Evolutionary conservation across 1,140 invertebrate genomes (phyloP).

Genomic region (Drosophila kepulauana): DNA sequence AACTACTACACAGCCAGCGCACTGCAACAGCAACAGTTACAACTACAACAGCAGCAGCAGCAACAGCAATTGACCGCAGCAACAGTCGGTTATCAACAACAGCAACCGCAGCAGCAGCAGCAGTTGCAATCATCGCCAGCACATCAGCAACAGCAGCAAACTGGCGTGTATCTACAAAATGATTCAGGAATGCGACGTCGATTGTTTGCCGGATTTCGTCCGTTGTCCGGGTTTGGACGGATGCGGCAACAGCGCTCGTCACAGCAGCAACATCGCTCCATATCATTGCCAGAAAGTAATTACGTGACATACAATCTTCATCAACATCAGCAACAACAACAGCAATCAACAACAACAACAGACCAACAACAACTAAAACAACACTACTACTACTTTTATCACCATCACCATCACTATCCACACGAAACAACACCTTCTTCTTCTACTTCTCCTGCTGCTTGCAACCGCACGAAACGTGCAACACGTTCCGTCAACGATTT

Average conservation of each 20-base stretch:
- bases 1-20: constrained; percentile 76
- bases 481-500: constrained; percentile 53
- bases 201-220: constrained; percentile 91
- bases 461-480: constrained; percentile 13
- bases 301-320: constrained; percentile 74
- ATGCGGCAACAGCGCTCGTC: constrained; percentile 88
- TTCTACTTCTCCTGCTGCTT: constrained; percentile 11
- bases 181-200: constrained; percentile 88
- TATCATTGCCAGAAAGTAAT: constrained; percentile 93
- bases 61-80: constrained; percentile 41
- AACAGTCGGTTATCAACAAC: constrained; percentile 53
- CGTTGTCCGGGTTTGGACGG: constrained; percentile 90
- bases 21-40: constrained; percentile 47
- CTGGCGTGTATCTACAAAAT: constrained; percentile 54
- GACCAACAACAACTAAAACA: constrained; percentile 37
- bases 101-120: constrained; percentile 45
- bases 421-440: constrained; percentile 33
- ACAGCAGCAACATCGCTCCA: constrained; percentile 88
- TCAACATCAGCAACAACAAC: constrained; percentile 28
- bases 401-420: constrained; percentile 36
- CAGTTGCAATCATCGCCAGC: constrained; percentile 48
- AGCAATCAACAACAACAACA: constrained; percentile 18
- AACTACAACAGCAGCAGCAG: constrained; percentile 49
- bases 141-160: constrained; percentile 41
- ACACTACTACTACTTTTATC: constrained; percentile 27